Percentiles rank a stretch among this genome's conserved stretches.
phyloP scores from a whole-genome alignment of 2,888 invertebrate species.

The Agelastica alni region DNA sequence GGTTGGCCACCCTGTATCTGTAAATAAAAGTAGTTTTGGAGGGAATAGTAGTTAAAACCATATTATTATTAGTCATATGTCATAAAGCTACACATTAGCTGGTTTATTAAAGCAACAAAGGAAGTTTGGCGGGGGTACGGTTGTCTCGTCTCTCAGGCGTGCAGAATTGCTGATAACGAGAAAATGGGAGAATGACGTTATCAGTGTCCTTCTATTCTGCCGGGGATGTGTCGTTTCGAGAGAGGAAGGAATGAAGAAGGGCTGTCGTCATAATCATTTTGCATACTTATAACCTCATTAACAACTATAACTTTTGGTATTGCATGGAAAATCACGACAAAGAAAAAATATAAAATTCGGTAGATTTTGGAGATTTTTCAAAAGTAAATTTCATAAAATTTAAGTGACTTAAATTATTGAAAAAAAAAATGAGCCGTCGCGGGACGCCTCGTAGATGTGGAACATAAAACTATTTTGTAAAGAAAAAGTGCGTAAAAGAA shows the following conservation, averaged over 20 bases:
- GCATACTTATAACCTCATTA: slow-evolving; percentile 27
- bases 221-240: slow-evolving; percentile 10
- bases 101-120: neutral
- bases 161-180: slow-evolving; percentile 21
- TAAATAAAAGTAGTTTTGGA: neutral
- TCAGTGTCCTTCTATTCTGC: slow-evolving; percentile 21
- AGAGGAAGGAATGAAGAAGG: slow-evolving; percentile 1
- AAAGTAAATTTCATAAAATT: too few relatives aligned
- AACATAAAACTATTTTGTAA: too few relatives aligned
- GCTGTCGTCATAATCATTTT: slow-evolving; percentile 19
- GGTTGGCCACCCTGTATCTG: too few relatives aligned
- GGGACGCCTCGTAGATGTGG: too few relatives aligned
- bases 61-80: neutral
- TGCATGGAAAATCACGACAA: slow-evolving; percentile 16
- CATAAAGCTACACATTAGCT: neutral
- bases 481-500: too few relatives aligned
- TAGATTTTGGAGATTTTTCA: too few relatives aligned
- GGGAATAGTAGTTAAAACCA: too few relatives aligned
- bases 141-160: slow-evolving; percentile 9
- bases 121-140: neutral
- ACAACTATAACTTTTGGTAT: slow-evolving; percentile 10
- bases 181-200: slow-evolving; percentile 22
- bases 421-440: too few relatives aligned
- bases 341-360: too few relatives aligned
- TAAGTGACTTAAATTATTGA: too few relatives aligned